A percentile compares a stretch with the other conserved stretches of the same genome.
These are phyloP conservation scores for Erebia aethiops DNA, from an alignment of 2,888 invertebrate species.

Conservation along the genomic window DNA sequence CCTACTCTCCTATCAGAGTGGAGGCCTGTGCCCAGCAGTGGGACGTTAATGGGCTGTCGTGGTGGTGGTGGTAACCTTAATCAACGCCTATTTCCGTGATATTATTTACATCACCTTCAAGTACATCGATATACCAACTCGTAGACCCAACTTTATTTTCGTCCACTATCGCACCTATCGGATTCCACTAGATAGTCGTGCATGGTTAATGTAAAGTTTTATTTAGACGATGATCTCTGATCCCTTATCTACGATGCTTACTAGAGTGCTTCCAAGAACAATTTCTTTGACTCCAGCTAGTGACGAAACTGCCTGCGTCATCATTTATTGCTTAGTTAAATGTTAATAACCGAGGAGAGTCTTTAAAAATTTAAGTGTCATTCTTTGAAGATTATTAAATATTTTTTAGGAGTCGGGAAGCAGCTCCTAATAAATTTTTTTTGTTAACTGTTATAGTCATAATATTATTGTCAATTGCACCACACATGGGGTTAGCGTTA, in stretches of 20 bases:
- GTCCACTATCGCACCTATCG: constrained; percentile 8
- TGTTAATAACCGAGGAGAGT: constrained; percentile 63
- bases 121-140: background rate
- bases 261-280: constrained; percentile 67
- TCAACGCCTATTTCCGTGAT: no score
- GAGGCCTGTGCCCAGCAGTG: no score
- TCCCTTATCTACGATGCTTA: constrained; percentile 63
- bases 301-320: constrained; percentile 57
- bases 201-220: constrained; percentile 19
- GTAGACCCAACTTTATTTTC: background rate
- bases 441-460: background rate
- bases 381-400: constrained; percentile 9
- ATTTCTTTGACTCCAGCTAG: constrained; percentile 60
- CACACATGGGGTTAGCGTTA: no score
- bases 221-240: constrained; percentile 56
- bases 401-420: background rate
- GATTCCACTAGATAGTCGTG: constrained; percentile 17
- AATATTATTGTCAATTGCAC: no score
- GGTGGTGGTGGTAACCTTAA: no score
- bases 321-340: constrained; percentile 65
- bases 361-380: constrained; percentile 28
- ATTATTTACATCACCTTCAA: no score
- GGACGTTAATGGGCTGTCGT: no score
- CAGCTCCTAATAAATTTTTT: background rate
- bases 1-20: no score